Percentiles rank a stretch among this genome's conserved stretches.
Conservation (phyloP, 2,888 invertebrate genomes). For the Cheilosia grossa region DNA sequence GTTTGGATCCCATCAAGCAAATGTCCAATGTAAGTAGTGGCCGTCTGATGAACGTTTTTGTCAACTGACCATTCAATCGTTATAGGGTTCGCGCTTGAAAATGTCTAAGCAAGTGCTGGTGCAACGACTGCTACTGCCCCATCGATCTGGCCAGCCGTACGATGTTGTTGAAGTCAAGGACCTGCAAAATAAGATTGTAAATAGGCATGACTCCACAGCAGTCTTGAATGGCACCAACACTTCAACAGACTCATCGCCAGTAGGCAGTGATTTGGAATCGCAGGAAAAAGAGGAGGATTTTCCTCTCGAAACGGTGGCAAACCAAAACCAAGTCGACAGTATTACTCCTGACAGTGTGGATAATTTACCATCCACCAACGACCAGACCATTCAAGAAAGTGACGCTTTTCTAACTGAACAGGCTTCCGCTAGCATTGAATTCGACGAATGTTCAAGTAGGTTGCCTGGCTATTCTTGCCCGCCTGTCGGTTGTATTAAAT, state of each 20-base stretch:
- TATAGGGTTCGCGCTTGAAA: constrained; percentile 80
- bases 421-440: constrained; percentile 35
- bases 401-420: constrained; percentile 34
- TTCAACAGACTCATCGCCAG: not conserved
- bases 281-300: not conserved
- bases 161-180: constrained; percentile 78
- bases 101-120: constrained; percentile 87
- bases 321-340: constrained; percentile 30
- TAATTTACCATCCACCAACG: not conserved
- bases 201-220: constrained; percentile 31
- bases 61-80: not conserved
- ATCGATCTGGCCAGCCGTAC: constrained; percentile 80
- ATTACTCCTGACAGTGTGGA: constrained; percentile 34
- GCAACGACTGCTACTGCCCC: constrained; percentile 89
- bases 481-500: not conserved
- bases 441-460: constrained; percentile 72
- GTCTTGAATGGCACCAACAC: constrained; percentile 34
- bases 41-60: not conserved
- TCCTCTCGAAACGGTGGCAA: not conserved
- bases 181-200: constrained; percentile 77
- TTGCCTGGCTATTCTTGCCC: not conserved
- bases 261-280: constrained; percentile 7
- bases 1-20: constrained; percentile 80
- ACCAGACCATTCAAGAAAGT: constrained; percentile 21
- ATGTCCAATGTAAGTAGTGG: constrained; percentile 78